Percentiles rank a stretch among this genome's conserved stretches.
These are phyloP conservation scores for Oncopodura yosiiana DNA, from an alignment of 1,140 invertebrate genomes.

Conservation along the genomic window DNA sequence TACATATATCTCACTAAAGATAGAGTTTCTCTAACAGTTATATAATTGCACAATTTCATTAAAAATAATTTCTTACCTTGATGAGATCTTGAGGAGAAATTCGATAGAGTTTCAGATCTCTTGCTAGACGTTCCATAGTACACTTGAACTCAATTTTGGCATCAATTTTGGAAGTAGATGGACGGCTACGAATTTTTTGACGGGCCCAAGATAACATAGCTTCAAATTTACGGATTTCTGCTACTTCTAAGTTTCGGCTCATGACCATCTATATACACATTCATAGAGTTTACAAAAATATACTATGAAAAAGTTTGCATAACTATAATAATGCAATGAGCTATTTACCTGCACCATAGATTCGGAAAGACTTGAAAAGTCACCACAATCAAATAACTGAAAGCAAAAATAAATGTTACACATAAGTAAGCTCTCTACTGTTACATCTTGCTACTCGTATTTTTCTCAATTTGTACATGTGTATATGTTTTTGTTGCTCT, in stretches of 20 bases:
- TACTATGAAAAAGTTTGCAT: background rate
- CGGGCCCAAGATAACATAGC: conserved; percentile 83
- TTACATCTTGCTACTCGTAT: too few relatives aligned
- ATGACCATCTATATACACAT: too few relatives aligned
- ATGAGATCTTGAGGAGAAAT: conserved; percentile 88
- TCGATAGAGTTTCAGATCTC: conserved; percentile 78
- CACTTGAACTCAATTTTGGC: conserved; percentile 80
- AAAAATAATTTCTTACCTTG: conserved; percentile 48
- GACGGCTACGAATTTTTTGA: conserved; percentile 59
- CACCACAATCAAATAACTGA: conserved; percentile 66
- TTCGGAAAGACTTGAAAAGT: conserved; percentile 78
- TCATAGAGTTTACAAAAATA: background rate
- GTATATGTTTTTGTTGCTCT: too few relatives aligned
- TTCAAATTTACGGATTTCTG: conserved; percentile 86
- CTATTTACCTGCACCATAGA: conserved; percentile 75
- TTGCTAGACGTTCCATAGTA: conserved; percentile 78
- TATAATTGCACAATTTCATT: background rate
- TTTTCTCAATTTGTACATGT: too few relatives aligned
- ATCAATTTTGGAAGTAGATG: conserved; percentile 57
- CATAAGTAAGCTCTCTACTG: too few relatives aligned
- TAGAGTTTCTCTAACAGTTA: background rate
- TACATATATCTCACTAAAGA: too few relatives aligned
- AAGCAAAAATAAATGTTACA: conserved; percentile 38
- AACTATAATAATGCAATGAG: background rate
- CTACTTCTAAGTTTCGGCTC: conserved; percentile 70